Evolutionary conservation across 2,888 invertebrate genomes (phyloP).

Genomic region (Agonopterix arenella): DNA sequence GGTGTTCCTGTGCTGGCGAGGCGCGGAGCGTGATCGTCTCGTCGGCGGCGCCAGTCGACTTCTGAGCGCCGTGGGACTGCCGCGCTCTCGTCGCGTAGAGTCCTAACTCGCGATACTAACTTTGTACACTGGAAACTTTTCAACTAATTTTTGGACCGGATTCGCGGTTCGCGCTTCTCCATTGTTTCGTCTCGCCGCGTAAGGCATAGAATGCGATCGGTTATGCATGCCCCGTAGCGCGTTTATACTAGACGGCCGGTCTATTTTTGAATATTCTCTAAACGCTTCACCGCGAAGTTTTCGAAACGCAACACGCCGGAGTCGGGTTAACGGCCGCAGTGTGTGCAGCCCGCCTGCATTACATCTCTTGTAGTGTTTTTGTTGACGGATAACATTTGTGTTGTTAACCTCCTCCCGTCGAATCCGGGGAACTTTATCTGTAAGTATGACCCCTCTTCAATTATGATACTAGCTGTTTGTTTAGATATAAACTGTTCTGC

Average conservation of each 20-base stretch:
- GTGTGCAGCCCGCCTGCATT: constrained; percentile 66
- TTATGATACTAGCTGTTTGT: constrained; percentile 58
- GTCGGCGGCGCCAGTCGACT: constrained; percentile 59
- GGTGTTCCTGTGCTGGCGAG: constrained; percentile 54
- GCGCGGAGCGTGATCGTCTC: constrained; percentile 38
- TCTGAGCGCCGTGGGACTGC: constrained; percentile 62
- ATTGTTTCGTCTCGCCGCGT: constrained; percentile 38
- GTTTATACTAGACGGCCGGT: constrained; percentile 55
- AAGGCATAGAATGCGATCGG: constrained; percentile 38
- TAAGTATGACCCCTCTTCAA: constrained; percentile 73
- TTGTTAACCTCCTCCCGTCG: constrained; percentile 56
- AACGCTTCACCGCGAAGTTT: constrained; percentile 70
- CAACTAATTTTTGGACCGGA: constrained; percentile 49
- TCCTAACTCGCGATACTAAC: constrained; percentile 64
- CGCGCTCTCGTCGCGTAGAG: constrained; percentile 53
- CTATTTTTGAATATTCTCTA: constrained; percentile 76
- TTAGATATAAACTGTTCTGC: constrained; percentile 18
- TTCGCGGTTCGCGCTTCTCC: constrained; percentile 38
- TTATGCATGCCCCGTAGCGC: constrained; percentile 41
- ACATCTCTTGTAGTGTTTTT: constrained; percentile 64
- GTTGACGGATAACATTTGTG: constrained; percentile 67
- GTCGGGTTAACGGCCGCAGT: constrained; percentile 72
- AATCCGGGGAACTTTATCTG: constrained; percentile 65
- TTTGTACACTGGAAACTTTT: constrained; percentile 76
- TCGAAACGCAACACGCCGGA: constrained; percentile 68